Conservation (phyloP, 2,113 vertebrate species). For the Cacatua alba region DNA sequence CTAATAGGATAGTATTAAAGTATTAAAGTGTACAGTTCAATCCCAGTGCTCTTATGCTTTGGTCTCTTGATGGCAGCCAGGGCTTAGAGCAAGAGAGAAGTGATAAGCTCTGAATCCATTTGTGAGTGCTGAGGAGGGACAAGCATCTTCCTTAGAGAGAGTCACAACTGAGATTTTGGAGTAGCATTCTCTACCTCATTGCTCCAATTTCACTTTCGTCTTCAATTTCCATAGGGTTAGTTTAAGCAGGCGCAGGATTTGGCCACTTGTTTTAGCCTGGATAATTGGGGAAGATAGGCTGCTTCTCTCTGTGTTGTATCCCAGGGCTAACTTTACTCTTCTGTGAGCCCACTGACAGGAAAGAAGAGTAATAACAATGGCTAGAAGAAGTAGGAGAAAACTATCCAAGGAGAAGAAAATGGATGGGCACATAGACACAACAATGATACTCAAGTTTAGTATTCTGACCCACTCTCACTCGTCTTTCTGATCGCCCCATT, state of each 20-base stretch:
- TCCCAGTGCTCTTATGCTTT: neutral
- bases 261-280: neutral
- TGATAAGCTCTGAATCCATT: neutral
- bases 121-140: neutral
- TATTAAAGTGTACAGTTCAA: constrained; percentile 9
- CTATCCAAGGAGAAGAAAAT: neutral
- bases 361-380: neutral
- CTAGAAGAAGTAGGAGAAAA: neutral
- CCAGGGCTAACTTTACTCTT: neutral
- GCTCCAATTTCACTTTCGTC: neutral
- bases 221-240: neutral
- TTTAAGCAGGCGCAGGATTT: neutral
- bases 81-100: neutral
- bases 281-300: neutral
- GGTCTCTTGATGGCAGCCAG: neutral
- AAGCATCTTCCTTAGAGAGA: neutral
- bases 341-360: neutral
- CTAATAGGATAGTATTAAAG: neutral
- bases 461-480: neutral
- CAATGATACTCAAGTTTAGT: neutral
- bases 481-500: no score
- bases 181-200: neutral
- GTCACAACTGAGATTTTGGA: neutral
- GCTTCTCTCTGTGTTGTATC: neutral
- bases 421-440: neutral